phyloP scores from a whole-genome alignment of 2,113 vertebrate species.

The Leptobrachium ailaonicum region DNA sequence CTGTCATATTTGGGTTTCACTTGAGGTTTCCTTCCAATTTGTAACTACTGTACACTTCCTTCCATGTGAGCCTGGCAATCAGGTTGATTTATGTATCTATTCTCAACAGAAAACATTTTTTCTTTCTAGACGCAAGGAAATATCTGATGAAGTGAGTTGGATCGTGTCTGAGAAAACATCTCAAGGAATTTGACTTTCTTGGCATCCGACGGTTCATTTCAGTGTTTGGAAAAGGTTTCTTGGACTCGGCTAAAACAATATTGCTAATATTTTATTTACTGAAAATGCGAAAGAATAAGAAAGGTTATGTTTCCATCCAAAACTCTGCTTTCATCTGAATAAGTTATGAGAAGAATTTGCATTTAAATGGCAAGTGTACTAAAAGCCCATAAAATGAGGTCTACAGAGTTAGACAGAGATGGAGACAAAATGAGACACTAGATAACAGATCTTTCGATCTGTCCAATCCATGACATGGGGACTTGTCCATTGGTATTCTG shows the following conservation, averaged over 20 bases:
- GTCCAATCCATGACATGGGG: too few relatives aligned
- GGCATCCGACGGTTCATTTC: background rate
- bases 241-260: background rate
- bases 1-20: too few relatives aligned
- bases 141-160: background rate
- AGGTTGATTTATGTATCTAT: background rate
- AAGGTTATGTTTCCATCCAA: background rate
- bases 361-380: background rate
- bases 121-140: background rate
- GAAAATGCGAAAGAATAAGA: background rate
- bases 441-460: background rate
- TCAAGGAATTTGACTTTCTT: constrained; percentile 6
- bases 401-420: background rate
- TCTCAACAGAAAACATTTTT: background rate
- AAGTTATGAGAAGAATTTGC: background rate
- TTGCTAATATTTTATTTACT: background rate
- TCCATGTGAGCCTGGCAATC: background rate
- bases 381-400: background rate
- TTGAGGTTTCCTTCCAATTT: too few relatives aligned
- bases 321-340: background rate
- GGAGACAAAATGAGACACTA: background rate
- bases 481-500: too few relatives aligned
- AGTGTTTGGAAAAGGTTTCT: background rate
- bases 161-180: background rate
- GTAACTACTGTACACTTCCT: too few relatives aligned